Conservation (phyloP, 2,797 vertebrate genomes). For the Leptodactylus fallax region DNA sequence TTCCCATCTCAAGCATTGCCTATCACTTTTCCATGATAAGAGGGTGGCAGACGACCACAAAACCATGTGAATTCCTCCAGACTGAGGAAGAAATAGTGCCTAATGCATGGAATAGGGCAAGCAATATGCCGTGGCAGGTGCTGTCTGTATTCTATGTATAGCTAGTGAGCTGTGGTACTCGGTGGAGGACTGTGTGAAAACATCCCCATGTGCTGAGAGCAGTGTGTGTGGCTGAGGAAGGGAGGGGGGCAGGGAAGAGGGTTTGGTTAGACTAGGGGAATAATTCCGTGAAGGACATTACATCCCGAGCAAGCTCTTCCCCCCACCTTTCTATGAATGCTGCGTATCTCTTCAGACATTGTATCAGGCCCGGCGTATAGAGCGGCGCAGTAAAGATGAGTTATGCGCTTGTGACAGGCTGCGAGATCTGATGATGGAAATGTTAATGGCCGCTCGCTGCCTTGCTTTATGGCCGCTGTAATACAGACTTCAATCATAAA, state of each 20-base stretch:
- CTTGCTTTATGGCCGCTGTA: slow-evolving; percentile 81
- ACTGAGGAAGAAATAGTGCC: neutral
- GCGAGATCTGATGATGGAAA: slow-evolving; percentile 81
- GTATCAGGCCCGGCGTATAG: slow-evolving; percentile 76
- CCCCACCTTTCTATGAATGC: slow-evolving; percentile 65
- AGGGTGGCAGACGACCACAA: too few relatives aligned
- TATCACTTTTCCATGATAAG: too few relatives aligned
- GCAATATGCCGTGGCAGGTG: neutral
- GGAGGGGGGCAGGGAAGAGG: slow-evolving; percentile 8
- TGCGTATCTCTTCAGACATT: slow-evolving; percentile 73
- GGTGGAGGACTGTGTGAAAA: slow-evolving; percentile 9
- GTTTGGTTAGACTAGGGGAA: slow-evolving; percentile 55
- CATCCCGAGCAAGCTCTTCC: slow-evolving; percentile 59
- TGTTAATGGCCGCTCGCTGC: slow-evolving; percentile 80
- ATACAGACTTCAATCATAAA: slow-evolving; percentile 82
- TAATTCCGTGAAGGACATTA: slow-evolving; percentile 65
- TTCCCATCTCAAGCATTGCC: too few relatives aligned
- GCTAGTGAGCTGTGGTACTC: neutral
- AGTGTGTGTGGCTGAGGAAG: slow-evolving; percentile 25
- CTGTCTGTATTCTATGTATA: neutral
- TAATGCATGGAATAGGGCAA: neutral
- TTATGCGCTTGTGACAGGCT: slow-evolving; percentile 77
- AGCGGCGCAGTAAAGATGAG: slow-evolving; percentile 79
- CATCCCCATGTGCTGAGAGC: slow-evolving; percentile 54
- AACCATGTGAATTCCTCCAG: too few relatives aligned